Base-by-base conservation (phyloP, 2,113 vertebrate genomes). In the Montifringilla adamsi region DNA sequence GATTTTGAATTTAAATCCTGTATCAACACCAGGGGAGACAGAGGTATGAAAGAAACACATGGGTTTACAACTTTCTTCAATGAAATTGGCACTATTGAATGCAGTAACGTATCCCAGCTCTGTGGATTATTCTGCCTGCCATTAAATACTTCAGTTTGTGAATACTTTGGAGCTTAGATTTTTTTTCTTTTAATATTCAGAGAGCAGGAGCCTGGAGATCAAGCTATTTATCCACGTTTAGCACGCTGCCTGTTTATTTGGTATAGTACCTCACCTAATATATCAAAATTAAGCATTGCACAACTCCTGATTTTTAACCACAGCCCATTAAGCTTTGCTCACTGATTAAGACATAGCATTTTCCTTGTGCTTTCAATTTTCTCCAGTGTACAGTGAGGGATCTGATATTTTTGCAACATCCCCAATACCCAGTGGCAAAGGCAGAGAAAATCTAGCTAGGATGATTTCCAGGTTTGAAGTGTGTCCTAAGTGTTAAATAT, bases 1-100 rank as follows among this genome's bases (percentile, higher is more conserved):
- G 87, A 94, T 90, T 95, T 89, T 82, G 80, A 92, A 85, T 97
- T 94, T 95, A 97, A 96, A 95, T 50, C 94, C 86, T 94, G 58
- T 94, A 97, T 94, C 87, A 95, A 95, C 91, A 96, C 35, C 35
- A 17, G 80, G 73, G 76, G 70, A 93, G 91, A 92, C 85, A 94
- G 87, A 93, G 68, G 81, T 82, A 88, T 95, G 79, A 96, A 92
- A 94, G 82, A 95, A 83, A 91, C 66, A 86, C 90, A 72, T 13
- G 23, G 1, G 84, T 93, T 96, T 93, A 93, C 78, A 96, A 84
- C 77, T 92, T 91, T 95, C 82, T 89, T 92, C 93, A 93, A 90
- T 95, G 82, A 75, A 94, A 62, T 11, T 87, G 88, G 73, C 94
- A 75, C 69, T 94, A 69, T 81, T 33, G 31, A 47, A 56, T 13